Percentiles rank a stretch among this genome's conserved stretches.
phyloP scores from a whole-genome alignment of 2,113 vertebrate species.

The Lota lota region DNA sequence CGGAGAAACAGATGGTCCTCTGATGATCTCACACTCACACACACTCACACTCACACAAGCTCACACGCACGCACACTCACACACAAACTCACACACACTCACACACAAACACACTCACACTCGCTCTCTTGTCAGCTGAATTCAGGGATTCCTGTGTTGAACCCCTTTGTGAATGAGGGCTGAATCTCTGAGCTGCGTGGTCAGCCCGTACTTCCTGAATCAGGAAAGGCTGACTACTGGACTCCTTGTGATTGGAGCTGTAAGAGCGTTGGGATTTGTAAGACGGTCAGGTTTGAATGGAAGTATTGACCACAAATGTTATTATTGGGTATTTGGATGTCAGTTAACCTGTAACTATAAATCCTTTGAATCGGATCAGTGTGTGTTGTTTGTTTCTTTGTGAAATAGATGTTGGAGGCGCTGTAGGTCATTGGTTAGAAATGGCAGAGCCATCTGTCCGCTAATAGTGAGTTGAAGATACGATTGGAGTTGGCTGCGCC shows the following conservation, averaged over 20 bases:
- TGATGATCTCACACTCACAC: conserved; percentile 41
- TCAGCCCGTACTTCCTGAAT: conserved; percentile 63
- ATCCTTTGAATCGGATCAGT: conserved; percentile 2
- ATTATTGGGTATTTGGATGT: background rate
- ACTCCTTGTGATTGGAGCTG: conserved; percentile 8
- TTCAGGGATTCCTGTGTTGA: conserved; percentile 16
- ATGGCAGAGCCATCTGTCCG: background rate
- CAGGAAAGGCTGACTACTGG: conserved; percentile 53
- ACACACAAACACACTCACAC: background rate
- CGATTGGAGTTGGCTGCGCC: no score
- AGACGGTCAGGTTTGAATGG: background rate
- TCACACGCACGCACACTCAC: background rate
- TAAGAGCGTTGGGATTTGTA: conserved; percentile 7
- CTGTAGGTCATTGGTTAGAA: no score
- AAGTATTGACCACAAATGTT: conserved; percentile 10
- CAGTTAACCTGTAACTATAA: conserved; percentile 5
- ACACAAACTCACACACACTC: background rate
- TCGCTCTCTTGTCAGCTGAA: conserved; percentile 2
- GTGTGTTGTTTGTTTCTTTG: background rate
- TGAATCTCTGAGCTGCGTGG: conserved; percentile 27
- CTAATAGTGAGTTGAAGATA: background rate
- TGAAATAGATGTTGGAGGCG: background rate
- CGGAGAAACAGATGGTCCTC: conserved; percentile 91
- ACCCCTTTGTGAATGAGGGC: conserved; percentile 6
- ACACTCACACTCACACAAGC: no score